These are phyloP conservation scores for Triplophysa yarkandensis DNA, from an alignment of 2,797 vertebrate species.

Conservation along the genomic window DNA sequence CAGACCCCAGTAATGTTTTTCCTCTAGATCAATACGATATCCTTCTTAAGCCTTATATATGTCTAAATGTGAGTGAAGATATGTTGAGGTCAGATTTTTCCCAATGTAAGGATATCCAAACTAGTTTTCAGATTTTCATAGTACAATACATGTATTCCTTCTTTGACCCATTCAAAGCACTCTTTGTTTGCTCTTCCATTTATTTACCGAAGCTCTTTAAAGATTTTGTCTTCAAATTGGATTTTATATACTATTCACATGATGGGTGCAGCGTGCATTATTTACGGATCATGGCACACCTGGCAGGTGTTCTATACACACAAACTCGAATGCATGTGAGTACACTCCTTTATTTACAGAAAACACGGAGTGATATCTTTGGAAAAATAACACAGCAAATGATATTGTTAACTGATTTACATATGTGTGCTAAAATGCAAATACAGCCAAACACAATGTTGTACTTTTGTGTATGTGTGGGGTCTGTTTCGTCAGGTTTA, in stretches of 20 bases:
- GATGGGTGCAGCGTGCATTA: conserved; percentile 69
- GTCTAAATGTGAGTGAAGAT: not conserved
- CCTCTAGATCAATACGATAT: not conserved
- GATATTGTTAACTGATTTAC: conserved; percentile 79
- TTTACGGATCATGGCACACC: conserved; percentile 76
- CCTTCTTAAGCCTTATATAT: not conserved
- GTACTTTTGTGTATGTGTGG: conserved; percentile 1
- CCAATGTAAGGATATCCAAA: not conserved
- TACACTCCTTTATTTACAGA: conserved; percentile 48
- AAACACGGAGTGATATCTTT: conserved; percentile 67
- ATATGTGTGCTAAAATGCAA: conserved; percentile 74
- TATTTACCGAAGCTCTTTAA: not conserved
- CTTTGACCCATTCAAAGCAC: not conserved
- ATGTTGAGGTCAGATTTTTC: no score
- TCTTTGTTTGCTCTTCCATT: not conserved
- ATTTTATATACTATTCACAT: conserved; percentile 67
- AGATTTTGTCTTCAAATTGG: not conserved
- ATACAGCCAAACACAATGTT: conserved; percentile 65
- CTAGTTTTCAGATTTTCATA: not conserved
- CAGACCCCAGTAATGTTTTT: not conserved
- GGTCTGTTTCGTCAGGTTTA: not conserved
- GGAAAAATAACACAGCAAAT: conserved; percentile 74
- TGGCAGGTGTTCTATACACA: conserved; percentile 72
- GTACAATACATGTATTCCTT: not conserved
- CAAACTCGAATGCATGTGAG: conserved; percentile 36